phyloP scores from a whole-genome alignment of 2,888 invertebrate species.

The Dromius quadrimaculatus region DNA sequence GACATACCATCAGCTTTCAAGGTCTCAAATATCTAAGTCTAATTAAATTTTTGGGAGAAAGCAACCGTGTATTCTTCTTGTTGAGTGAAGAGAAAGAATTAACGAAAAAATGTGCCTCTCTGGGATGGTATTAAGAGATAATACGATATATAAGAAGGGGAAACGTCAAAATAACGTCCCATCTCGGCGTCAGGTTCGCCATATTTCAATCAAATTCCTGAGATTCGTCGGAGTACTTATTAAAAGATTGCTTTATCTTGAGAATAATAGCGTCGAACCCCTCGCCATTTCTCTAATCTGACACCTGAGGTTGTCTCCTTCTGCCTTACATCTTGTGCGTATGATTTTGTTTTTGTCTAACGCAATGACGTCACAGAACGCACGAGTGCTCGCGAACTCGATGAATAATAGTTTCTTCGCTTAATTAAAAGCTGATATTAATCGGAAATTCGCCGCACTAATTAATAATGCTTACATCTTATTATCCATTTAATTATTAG shows the following conservation, averaged over 20 bases:
- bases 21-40: conserved; percentile 31
- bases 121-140: conserved; percentile 34
- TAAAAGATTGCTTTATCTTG: conserved; percentile 65
- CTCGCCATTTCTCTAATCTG: conserved; percentile 53
- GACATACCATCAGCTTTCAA: no score
- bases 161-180: conserved; percentile 24
- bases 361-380: conserved; percentile 39
- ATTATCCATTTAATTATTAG: conserved; percentile 49
- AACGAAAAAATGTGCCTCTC: conserved; percentile 28
- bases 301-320: conserved; percentile 36
- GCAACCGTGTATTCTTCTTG: conserved; percentile 17
- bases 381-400: conserved; percentile 12
- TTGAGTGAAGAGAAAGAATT: conserved; percentile 9
- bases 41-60: conserved; percentile 1
- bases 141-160: conserved; percentile 31
- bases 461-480: conserved; percentile 50
- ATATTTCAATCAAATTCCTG: conserved; percentile 61
- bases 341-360: conserved; percentile 5
- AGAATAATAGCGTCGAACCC: conserved; percentile 61
- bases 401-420: conserved; percentile 51
- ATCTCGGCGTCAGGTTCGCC: conserved; percentile 40
- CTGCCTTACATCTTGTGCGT: not conserved
- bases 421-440: conserved; percentile 51
- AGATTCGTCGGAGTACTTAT: conserved; percentile 61
- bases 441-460: conserved; percentile 50